Evolutionary conservation across 1,140 invertebrate species (phyloP).

Genomic region (Philotrypesis tridentata): DNA sequence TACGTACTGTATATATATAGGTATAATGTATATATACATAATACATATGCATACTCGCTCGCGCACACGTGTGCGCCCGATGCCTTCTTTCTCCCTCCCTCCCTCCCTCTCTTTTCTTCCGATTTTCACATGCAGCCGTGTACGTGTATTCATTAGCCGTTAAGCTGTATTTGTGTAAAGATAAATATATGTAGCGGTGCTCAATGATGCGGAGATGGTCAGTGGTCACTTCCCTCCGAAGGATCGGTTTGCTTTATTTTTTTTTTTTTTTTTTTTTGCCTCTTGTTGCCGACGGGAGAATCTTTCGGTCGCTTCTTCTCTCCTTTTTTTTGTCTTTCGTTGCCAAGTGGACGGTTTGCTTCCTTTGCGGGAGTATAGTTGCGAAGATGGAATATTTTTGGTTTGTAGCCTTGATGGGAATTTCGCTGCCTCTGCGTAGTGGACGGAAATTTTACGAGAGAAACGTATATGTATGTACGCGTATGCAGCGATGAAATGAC

Average conservation of each 20-base stretch:
- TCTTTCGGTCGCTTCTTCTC: not conserved
- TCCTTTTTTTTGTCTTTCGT: not conserved
- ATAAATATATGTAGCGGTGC: not conserved
- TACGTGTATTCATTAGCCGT: not conserved
- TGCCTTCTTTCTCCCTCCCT: not conserved
- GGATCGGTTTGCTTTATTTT: not conserved
- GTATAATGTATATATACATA: too few species aligned
- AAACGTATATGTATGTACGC: too few species aligned
- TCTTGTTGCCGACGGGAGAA: not conserved
- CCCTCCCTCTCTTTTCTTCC: not conserved
- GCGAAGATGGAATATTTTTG: not conserved
- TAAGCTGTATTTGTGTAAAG: not conserved
- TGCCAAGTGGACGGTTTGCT: too few species aligned
- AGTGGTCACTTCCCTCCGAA: not conserved
- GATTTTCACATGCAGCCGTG: not conserved
- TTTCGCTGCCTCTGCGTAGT: not conserved
- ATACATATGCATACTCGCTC: not conserved
- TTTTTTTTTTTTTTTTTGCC: not conserved
- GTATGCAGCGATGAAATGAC: too few species aligned
- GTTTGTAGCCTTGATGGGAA: not conserved
- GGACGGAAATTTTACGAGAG: not conserved
- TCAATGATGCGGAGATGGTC: not conserved
- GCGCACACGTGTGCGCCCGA: constrained; percentile 28
- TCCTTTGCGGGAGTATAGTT: not conserved
- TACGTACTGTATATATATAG: too few species aligned